Percentiles rank a stretch among this genome's conserved stretches.
Conservation (phyloP, 2,797 vertebrate species). For the Bucorvus abyssinicus region DNA sequence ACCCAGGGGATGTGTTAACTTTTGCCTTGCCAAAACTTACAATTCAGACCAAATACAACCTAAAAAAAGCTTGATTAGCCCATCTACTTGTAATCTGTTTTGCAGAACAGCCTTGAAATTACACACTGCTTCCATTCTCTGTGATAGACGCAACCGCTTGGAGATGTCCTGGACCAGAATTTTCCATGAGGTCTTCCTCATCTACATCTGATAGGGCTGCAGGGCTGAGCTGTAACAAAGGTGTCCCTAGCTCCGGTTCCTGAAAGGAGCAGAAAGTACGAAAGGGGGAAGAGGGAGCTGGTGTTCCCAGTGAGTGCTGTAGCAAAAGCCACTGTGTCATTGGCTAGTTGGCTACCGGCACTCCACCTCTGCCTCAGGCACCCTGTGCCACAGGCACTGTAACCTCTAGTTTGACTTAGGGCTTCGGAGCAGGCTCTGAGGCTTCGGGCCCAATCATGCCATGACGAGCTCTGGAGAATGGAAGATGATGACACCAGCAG, state of each 20-base stretch:
- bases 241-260: background rate
- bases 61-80: background rate
- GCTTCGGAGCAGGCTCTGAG: background rate
- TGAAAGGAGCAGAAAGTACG: background rate
- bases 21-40: background rate
- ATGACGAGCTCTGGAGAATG: accelerated
- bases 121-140: background rate
- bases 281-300: background rate
- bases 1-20: background rate
- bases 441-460: accelerated
- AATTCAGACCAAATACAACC: background rate
- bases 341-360: accelerated
- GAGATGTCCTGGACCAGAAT: background rate
- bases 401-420: background rate
- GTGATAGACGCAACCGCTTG: background rate
- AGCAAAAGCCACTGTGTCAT: background rate
- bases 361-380: background rate
- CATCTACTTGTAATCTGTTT: background rate
- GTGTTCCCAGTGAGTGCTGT: background rate
- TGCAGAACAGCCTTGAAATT: background rate
- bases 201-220: background rate
- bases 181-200: background rate
- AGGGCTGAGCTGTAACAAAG: background rate
- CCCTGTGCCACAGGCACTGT: background rate
- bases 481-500: background rate